Evolutionary conservation across 2,888 invertebrate species (phyloP), one percentile per base, ranked within the genome.

Genomic region (Melanargia galathea): DNA sequence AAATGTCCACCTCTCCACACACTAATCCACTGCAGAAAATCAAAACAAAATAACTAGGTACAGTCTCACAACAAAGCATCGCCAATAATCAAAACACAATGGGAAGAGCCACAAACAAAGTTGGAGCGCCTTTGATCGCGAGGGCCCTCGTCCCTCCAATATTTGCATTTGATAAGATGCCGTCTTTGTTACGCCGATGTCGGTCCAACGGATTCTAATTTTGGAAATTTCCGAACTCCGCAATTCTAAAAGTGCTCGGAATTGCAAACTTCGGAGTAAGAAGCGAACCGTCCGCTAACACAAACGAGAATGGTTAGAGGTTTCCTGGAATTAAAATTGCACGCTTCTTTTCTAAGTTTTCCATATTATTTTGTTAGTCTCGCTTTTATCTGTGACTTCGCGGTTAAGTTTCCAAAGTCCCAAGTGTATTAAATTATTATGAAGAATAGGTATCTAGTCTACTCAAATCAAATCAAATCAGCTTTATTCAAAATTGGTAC

Each of bases 81-180:
- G 30, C 11, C 33, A 40, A 60, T 54, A 61, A 61, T 46, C 52
- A 60, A 11, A 46, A 54, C 45, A 54, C 52, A 58, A 56, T 24
- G 16, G 48, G 8, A 8, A 8, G 11, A 46, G 8, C n/a, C 35
- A 18, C 46, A 54, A 46, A 61, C 54, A 54, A 54, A 33, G 20
- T 35, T 33, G 16, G 13, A 11, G 16, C 26, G 16, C 40, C 54
- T 55, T 55, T 55, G 54, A 40, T 20, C 13, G 3, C 3, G 40
- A 38, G 54, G 26, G 26, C 40, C 55, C 55, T 26, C 5, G 55
- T 43, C 55, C 55, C 13, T 43, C 18, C 33, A 40, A 60, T 52
- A 60, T 60, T 60, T 60, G 60, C 52, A 60, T 60, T 58, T 49
- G 60, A 61, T 61, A 61, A 61, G 60, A 60, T n/a, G 33, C 5